These are phyloP conservation scores for Cryptocheilus praepositus DNA, from an alignment of 2,888 invertebrate species.

Conservation along the genomic window DNA sequence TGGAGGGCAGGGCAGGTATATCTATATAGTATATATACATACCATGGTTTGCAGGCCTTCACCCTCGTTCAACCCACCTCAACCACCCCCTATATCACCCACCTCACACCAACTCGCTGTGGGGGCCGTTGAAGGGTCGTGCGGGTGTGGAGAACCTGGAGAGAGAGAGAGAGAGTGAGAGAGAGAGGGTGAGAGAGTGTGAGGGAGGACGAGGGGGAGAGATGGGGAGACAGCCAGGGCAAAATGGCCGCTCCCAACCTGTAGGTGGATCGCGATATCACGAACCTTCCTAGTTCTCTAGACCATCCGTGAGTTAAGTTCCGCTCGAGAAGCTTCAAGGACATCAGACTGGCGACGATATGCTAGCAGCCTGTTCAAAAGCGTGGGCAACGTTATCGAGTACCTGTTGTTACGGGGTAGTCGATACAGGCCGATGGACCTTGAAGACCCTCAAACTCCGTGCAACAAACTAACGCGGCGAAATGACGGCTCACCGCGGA, in stretches of 20 bases:
- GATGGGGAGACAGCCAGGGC: slow-evolving; percentile 58
- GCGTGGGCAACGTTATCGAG: slow-evolving; percentile 41
- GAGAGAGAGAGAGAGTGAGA: slow-evolving; percentile 49
- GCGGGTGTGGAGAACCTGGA: slow-evolving; percentile 49
- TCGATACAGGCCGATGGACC: slow-evolving; percentile 32
- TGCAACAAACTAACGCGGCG: neutral
- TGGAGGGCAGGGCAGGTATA: slow-evolving; percentile 68
- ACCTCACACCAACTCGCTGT: slow-evolving; percentile 40
- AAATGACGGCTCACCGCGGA: neutral
- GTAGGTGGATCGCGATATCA: slow-evolving; percentile 65
- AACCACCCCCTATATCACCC: slow-evolving; percentile 42
- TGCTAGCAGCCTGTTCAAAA: slow-evolving; percentile 41
- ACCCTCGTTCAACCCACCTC: slow-evolving; percentile 66
- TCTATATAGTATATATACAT: slow-evolving; percentile 56
- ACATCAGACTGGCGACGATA: slow-evolving; percentile 42
- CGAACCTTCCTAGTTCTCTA: slow-evolving; percentile 47
- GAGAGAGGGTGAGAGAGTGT: slow-evolving; percentile 38
- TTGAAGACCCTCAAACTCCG: slow-evolving; percentile 50
- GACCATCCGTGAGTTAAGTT: slow-evolving; percentile 40
- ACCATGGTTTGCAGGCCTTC: slow-evolving; percentile 64
- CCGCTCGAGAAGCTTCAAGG: slow-evolving; percentile 45
- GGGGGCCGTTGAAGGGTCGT: slow-evolving; percentile 61
- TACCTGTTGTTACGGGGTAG: slow-evolving; percentile 40
- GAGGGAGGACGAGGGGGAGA: slow-evolving; percentile 44
- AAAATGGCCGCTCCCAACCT: slow-evolving; percentile 71